These are phyloP conservation scores for Rhyacophila brunnea DNA, from an alignment of 1,140 invertebrate species.

Conservation along the genomic window DNA sequence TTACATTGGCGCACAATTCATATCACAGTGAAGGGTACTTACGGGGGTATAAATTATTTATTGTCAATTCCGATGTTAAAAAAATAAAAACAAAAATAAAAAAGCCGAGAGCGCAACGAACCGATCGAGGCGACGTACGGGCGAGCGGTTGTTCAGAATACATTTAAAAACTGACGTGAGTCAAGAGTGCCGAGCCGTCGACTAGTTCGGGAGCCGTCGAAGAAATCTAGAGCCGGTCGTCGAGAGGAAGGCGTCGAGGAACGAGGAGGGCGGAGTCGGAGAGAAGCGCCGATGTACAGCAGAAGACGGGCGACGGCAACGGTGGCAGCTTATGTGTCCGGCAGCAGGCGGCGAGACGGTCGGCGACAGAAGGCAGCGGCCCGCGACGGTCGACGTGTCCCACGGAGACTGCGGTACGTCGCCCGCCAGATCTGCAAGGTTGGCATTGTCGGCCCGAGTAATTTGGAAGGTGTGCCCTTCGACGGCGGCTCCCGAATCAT, in stretches of 20 bases:
- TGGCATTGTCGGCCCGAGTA: conserved; percentile 33
- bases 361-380: background rate
- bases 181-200: background rate
- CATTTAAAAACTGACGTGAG: no score
- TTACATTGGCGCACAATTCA: no score
- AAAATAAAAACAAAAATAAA: background rate
- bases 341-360: conserved; percentile 15
- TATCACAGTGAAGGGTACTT: background rate
- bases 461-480: conserved; percentile 18
- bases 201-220: background rate
- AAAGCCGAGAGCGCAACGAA: no score
- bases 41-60: conserved; percentile 1
- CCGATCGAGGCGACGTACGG: no score
- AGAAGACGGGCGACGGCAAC: conserved; percentile 1
- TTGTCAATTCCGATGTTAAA: no score
- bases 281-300: background rate
- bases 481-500: no score
- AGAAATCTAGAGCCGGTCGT: background rate
- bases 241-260: background rate
- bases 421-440: conserved; percentile 29
- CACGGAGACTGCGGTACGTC: conserved; percentile 7
- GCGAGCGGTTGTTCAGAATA: no score
- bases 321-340: conserved; percentile 25
- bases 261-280: background rate
- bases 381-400: conserved; percentile 8